phyloP scores from a whole-genome alignment of 1,140 invertebrate genomes.

The Drosophila kepulauana region DNA sequence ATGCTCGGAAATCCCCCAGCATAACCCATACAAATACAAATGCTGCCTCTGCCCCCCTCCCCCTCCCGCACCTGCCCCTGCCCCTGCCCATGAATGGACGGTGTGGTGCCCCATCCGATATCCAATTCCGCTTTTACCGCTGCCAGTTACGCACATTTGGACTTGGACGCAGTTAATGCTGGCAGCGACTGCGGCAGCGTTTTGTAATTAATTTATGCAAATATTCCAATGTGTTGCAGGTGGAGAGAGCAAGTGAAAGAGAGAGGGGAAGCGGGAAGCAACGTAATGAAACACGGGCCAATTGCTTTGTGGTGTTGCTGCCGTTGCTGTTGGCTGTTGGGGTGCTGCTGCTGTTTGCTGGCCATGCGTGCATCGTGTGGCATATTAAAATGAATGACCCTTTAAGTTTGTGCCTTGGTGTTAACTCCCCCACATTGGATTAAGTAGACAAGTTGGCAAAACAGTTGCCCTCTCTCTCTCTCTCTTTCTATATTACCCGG shows the following conservation, averaged over 20 bases:
- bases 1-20: constrained; percentile 37
- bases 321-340: constrained; percentile 21
- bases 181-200: constrained; percentile 59
- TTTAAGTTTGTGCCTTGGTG: constrained; percentile 45
- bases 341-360: not conserved
- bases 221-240: constrained; percentile 61
- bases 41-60: too few species aligned
- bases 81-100: not conserved
- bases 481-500: not conserved
- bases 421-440: constrained; percentile 60
- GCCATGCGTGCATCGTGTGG: constrained; percentile 60
- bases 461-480: constrained; percentile 19
- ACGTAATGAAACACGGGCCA: constrained; percentile 11
- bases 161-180: constrained; percentile 34
- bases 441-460: constrained; percentile 78
- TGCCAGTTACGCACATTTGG: constrained; percentile 62
- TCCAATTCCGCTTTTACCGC: constrained; percentile 34
- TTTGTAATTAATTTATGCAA: constrained; percentile 82
- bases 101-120: constrained; percentile 19
- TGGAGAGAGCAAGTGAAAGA: not conserved
- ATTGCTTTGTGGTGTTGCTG: constrained; percentile 32
- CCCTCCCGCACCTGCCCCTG: not conserved
- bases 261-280: not conserved
- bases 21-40: constrained; percentile 2
- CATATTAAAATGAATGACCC: constrained; percentile 79